Conservation (phyloP, 2,113 vertebrate species). For the Caracal caracal region DNA sequence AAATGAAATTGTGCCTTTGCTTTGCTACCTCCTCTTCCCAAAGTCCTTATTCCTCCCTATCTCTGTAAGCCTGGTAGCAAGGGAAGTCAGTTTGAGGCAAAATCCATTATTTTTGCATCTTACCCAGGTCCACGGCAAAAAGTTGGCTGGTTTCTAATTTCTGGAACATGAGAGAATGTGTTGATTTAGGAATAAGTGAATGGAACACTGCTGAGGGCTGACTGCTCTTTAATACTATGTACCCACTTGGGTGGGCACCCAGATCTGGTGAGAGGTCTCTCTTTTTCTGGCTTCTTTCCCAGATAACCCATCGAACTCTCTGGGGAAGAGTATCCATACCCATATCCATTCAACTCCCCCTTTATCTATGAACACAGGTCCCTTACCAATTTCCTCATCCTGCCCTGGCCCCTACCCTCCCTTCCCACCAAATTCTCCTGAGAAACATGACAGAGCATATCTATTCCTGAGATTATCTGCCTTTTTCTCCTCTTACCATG, state of each 20-base stretch:
- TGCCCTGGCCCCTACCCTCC: too few species aligned
- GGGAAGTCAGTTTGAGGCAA: neutral
- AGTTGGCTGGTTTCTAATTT: conserved; percentile 36
- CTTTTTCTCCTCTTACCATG: neutral
- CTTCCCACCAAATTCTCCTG: neutral
- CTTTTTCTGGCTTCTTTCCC: conserved; percentile 9
- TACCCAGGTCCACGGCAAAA: neutral
- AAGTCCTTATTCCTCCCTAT: neutral
- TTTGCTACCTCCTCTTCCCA: neutral
- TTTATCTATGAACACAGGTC: neutral
- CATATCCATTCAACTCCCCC: neutral
- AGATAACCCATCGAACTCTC: neutral
- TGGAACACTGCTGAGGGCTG: neutral
- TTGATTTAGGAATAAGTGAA: conserved; percentile 12
- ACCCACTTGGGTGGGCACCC: neutral
- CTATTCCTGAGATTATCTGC: neutral
- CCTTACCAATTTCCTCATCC: neutral
- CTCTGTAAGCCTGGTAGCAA: neutral
- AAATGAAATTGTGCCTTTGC: neutral
- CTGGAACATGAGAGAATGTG: conserved; percentile 1
- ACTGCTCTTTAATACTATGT: neutral
- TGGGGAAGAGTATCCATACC: neutral
- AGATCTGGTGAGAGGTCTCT: neutral
- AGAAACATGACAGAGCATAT: neutral
- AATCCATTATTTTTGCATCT: conserved; percentile 30